Percentiles rank a stretch among this genome's conserved stretches.
Conservation (phyloP, 2,113 vertebrate genomes). For the Clarias magur region DNA sequence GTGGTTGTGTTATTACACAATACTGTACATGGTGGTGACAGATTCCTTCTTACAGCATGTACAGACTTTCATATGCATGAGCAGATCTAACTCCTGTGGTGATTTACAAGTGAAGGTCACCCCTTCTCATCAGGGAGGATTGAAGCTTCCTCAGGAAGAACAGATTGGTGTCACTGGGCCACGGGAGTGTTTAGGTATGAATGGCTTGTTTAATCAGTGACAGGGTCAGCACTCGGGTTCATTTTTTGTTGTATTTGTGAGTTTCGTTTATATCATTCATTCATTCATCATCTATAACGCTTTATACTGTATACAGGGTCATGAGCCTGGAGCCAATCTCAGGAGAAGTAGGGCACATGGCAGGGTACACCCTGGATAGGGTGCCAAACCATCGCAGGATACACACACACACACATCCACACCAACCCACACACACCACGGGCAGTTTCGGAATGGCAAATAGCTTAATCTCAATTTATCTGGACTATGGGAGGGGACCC, state of each 20-base stretch:
- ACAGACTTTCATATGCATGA: slow-evolving; percentile 9
- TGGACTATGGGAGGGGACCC: no score
- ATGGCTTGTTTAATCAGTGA: slow-evolving; percentile 16
- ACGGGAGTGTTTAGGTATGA: background rate
- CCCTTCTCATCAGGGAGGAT: slow-evolving; percentile 7
- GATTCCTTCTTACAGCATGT: background rate
- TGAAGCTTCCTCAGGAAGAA: slow-evolving; percentile 7
- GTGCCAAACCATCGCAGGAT: no score
- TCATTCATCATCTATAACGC: no score
- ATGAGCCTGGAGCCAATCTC: no score
- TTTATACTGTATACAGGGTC: no score
- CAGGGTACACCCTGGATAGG: no score
- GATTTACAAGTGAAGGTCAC: slow-evolving; percentile 30
- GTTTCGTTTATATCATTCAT: background rate
- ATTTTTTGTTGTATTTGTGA: background rate
- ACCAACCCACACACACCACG: no score
- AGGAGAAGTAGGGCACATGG: no score
- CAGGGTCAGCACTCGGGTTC: background rate
- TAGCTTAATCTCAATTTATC: no score
- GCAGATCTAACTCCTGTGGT: slow-evolving; percentile 6
- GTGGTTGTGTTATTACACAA: background rate
- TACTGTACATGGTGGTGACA: background rate
- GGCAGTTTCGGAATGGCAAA: no score
- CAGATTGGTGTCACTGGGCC: slow-evolving; percentile 17
- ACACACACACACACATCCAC: no score